Conservation (phyloP, 2,113 vertebrate species). For the Cynocephalus volans region DNA sequence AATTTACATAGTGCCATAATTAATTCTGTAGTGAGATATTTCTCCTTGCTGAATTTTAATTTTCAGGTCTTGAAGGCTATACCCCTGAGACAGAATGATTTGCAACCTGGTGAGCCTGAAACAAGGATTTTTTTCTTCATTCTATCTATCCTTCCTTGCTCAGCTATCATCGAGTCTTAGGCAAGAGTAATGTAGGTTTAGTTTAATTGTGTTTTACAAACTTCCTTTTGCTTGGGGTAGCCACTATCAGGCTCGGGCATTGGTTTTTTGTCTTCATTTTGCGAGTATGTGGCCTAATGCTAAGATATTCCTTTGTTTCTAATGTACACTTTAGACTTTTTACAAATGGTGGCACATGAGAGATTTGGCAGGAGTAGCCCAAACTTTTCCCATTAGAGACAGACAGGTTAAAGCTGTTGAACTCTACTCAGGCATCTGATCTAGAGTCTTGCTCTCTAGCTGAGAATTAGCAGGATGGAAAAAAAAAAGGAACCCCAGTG, state of each 20-base stretch:
- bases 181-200: background rate
- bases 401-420: background rate
- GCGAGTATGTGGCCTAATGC: background rate
- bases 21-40: slow-evolving; percentile 21
- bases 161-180: background rate
- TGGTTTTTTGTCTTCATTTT: background rate
- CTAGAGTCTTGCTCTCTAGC: background rate
- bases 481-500: background rate
- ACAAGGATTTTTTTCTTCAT: slow-evolving; percentile 11
- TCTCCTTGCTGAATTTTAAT: slow-evolving; percentile 54
- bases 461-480: background rate
- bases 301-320: background rate
- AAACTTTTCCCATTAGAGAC: background rate
- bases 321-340: background rate
- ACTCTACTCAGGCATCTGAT: background rate
- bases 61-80: background rate
- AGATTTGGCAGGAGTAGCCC: background rate
- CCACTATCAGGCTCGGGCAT: background rate
- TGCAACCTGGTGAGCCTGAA: background rate
- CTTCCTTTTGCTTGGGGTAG: slow-evolving; percentile 7
- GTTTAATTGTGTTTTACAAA: background rate
- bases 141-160: background rate
- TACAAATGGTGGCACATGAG: background rate
- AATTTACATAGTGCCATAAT: slow-evolving; percentile 39
- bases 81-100: background rate